Evolutionary conservation across 2,888 invertebrate genomes (phyloP).

Genomic region (Tenodera sinensis): DNA sequence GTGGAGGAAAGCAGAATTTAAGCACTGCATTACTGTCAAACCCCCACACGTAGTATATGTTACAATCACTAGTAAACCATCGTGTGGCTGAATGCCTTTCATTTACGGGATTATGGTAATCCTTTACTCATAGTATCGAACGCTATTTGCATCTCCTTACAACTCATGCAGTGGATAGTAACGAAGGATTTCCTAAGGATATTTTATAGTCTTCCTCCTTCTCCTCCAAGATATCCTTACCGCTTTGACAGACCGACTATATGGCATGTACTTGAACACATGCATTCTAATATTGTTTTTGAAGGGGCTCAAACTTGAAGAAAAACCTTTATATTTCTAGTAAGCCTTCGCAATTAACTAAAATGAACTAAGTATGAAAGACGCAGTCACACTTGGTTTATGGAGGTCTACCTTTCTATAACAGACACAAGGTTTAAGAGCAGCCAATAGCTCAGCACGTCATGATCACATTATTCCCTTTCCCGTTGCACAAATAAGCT

Average conservation of each 20-base stretch:
- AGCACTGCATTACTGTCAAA: not conserved
- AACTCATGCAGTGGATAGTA: not conserved
- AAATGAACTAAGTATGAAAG: not conserved
- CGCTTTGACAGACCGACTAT: too few relatives aligned
- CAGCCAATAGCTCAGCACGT: too few relatives aligned
- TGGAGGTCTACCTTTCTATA: too few relatives aligned
- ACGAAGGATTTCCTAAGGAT: not conserved
- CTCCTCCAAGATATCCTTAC: not conserved
- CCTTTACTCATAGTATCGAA: too few relatives aligned
- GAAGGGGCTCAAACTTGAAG: not conserved
- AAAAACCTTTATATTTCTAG: not conserved
- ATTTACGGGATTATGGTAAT: not conserved
- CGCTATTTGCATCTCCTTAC: too few relatives aligned
- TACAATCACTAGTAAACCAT: not conserved
- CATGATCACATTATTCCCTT: too few relatives aligned
- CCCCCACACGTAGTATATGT: not conserved
- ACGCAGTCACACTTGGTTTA: too few relatives aligned
- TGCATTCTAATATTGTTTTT: not conserved
- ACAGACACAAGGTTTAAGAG: too few relatives aligned
- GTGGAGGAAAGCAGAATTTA: not conserved
- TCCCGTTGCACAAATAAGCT: too few relatives aligned
- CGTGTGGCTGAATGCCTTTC: not conserved
- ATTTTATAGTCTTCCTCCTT: not conserved
- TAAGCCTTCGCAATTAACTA: not conserved
- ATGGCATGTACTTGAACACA: not conserved